Percentiles rank a stretch among this genome's conserved stretches.
These are phyloP conservation scores for Cheilinus undulatus DNA, from an alignment of 2,113 vertebrate species.

Conservation along the genomic window DNA sequence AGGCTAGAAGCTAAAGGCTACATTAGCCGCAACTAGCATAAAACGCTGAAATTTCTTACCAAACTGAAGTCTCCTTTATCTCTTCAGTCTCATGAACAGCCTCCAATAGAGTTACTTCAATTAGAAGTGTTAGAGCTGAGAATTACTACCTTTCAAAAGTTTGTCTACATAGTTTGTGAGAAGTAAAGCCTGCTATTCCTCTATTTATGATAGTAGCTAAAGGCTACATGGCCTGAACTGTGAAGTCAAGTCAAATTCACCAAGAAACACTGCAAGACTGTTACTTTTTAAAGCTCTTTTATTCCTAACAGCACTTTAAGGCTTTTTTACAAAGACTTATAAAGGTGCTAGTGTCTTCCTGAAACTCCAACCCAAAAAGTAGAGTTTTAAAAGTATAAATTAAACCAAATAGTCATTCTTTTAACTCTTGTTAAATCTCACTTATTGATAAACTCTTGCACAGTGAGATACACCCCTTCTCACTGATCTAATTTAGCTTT, in stretches of 20 bases:
- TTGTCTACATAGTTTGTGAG: no score
- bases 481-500: constrained; percentile 18
- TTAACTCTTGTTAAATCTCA: constrained; percentile 1
- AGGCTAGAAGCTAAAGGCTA: no score
- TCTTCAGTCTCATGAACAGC: no score
- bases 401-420: background rate
- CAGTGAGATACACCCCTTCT: constrained; percentile 2
- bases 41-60: no score
- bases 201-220: no score
- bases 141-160: no score
- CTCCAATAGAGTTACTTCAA: no score
- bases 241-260: constrained; percentile 46
- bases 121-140: no score
- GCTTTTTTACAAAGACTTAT: background rate
- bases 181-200: no score
- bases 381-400: background rate
- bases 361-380: background rate
- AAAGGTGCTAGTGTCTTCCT: background rate
- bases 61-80: no score
- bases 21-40: no score
- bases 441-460: background rate
- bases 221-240: no score
- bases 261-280: constrained; percentile 11
- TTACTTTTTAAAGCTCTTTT: background rate
- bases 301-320: background rate